Evolutionary conservation across 2,888 invertebrate species (phyloP).

Genomic region (Malthinus seriepunctatus): DNA sequence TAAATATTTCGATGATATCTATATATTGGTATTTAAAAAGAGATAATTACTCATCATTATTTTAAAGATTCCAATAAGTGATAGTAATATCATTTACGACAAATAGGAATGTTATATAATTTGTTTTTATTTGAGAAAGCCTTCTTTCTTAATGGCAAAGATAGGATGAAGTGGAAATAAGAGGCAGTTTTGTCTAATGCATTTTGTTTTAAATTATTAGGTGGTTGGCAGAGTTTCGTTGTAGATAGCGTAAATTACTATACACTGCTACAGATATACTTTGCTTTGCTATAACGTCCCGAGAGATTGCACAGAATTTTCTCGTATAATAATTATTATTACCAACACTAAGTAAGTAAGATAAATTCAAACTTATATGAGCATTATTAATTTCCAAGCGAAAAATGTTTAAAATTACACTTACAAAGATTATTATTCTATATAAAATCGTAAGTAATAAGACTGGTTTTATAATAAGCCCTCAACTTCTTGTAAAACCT

Average conservation of each 20-base stretch:
- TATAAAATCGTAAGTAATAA: background rate
- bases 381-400: too few relatives aligned
- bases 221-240: constrained; percentile 14
- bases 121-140: too few relatives aligned
- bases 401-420: background rate
- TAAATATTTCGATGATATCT: constrained; percentile 30
- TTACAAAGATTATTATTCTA: background rate
- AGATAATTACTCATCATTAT: constrained; percentile 6
- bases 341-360: constrained; percentile 4
- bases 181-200: constrained; percentile 17
- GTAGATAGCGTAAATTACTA: constrained; percentile 24
- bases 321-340: constrained; percentile 19
- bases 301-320: constrained; percentile 22
- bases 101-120: too few relatives aligned
- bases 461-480: constrained; percentile 6
- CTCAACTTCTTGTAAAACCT: background rate
- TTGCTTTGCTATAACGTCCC: constrained; percentile 30
- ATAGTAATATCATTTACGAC: background rate
- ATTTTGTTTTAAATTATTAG: constrained; percentile 26
- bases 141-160: background rate
- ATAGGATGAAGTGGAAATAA: constrained; percentile 4
- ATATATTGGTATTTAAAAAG: background rate
- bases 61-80: background rate
- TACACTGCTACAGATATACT: background rate
- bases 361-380: constrained; percentile 7